Conservation (phyloP, 2,113 vertebrate genomes). For the Saimiri boliviensis region DNA sequence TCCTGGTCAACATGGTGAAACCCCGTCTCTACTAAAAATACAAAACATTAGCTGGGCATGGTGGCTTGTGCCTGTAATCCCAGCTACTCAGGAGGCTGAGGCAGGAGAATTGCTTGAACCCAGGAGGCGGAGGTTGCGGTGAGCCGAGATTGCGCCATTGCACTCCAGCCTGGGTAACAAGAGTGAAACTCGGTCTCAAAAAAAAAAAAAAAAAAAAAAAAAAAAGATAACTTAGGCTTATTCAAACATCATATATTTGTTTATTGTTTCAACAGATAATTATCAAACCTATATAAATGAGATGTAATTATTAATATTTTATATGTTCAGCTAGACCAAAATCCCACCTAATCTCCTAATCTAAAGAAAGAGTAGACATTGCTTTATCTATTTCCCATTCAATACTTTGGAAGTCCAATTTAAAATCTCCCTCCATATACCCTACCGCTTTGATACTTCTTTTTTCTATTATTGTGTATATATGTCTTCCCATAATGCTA, state of each 20-base stretch:
- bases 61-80: too few relatives aligned
- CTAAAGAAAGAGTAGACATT: background rate
- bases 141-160: too few relatives aligned
- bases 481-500: background rate
- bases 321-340: background rate
- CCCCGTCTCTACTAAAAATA: too few relatives aligned
- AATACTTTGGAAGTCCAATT: background rate
- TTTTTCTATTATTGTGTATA: background rate
- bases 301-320: background rate
- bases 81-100: too few relatives aligned
- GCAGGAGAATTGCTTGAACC: too few relatives aligned
- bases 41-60: too few relatives aligned
- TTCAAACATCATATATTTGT: background rate
- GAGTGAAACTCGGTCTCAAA: too few relatives aligned
- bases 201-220: too few relatives aligned
- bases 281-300: background rate
- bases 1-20: too few relatives aligned
- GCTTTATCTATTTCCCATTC: background rate
- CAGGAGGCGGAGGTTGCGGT: too few relatives aligned
- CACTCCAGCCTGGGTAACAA: too few relatives aligned
- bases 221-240: background rate
- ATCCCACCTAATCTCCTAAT: background rate
- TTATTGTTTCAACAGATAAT: background rate
- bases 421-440: background rate
- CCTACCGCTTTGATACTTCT: background rate